Percentiles rank a stretch among this genome's conserved stretches.
phyloP scores from a whole-genome alignment of 2,113 vertebrate species.

The Gila orcuttii region DNA sequence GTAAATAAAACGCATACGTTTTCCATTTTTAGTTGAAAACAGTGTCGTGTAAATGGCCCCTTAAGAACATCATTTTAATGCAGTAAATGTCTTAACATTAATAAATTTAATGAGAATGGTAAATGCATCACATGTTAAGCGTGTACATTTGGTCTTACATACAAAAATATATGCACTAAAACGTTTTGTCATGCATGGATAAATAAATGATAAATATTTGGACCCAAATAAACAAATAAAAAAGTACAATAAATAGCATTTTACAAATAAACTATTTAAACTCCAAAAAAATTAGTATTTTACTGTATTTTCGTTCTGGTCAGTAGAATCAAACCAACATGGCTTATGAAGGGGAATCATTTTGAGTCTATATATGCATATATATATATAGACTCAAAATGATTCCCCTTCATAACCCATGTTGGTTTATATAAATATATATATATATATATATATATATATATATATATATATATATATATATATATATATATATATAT shows the following conservation, averaged over 20 bases:
- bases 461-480: neutral
- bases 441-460: neutral
- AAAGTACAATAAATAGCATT: neutral
- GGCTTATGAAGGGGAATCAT: too few relatives aligned
- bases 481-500: neutral
- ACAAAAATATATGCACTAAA: constrained; percentile 10
- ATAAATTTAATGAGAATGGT: neutral
- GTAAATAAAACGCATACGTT: too few relatives aligned
- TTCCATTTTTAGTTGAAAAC: too few relatives aligned
- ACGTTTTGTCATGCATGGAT: neutral
- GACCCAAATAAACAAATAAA: neutral
- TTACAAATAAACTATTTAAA: neutral
- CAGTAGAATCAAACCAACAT: neutral
- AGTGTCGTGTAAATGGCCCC: too few relatives aligned
- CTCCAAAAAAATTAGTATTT: neutral
- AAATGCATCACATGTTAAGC: neutral
- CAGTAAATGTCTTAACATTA: neutral
- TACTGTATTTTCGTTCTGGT: neutral
- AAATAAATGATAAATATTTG: neutral
- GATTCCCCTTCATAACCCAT: too few relatives aligned
- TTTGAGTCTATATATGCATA: too few relatives aligned
- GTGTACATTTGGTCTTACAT: constrained; percentile 17
- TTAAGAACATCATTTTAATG: neutral
- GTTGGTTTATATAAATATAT: too few relatives aligned
- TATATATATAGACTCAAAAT: too few relatives aligned